These are phyloP conservation scores for Hyperoplus lanceolatus DNA, from an alignment of 2,797 vertebrate species.

Conservation along the genomic window DNA sequence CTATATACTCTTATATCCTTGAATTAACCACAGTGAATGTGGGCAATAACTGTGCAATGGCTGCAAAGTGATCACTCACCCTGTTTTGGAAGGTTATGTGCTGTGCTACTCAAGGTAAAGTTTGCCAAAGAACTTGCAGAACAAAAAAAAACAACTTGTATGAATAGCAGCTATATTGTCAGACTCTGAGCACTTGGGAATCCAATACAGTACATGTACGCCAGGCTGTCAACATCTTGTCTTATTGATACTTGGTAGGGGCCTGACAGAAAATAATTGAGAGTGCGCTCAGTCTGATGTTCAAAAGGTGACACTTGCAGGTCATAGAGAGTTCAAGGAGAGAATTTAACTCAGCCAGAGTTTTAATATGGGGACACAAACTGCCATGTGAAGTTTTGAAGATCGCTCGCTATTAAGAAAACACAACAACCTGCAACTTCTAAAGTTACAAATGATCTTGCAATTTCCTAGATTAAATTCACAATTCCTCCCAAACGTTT, in stretches of 20 bases:
- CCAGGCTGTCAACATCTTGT: constrained; percentile 14
- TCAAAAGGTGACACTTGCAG: constrained; percentile 28
- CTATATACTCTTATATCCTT: constrained; percentile 53
- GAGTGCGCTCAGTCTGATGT: constrained; percentile 7
- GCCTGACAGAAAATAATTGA: constrained; percentile 24
- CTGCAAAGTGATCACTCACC: constrained; percentile 32
- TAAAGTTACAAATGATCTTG: constrained; percentile 11
- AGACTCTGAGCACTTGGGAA: constrained; percentile 11
- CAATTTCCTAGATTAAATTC: constrained; percentile 1
- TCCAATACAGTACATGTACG: not conserved
- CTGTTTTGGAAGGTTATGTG: constrained; percentile 1
- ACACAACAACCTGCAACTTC: constrained; percentile 10
- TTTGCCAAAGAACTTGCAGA: constrained; percentile 18
- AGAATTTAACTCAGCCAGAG: constrained; percentile 32
- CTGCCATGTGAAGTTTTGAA: constrained; percentile 53
- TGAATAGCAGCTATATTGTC: constrained; percentile 3
- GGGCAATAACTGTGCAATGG: constrained; percentile 41
- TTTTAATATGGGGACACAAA: constrained; percentile 30
- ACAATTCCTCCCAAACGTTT: constrained; percentile 2
- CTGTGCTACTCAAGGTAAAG: constrained; percentile 13
- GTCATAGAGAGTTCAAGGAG: constrained; percentile 33
- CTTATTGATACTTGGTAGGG: constrained; percentile 21
- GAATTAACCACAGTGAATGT: constrained; percentile 45
- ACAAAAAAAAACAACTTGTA: constrained; percentile 2
- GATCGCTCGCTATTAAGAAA: constrained; percentile 30